A percentile compares a stretch with the other conserved stretches of the same genome.
phyloP scores from a whole-genome alignment of 2,113 vertebrate species.

The Petrocephalus zakoni region DNA sequence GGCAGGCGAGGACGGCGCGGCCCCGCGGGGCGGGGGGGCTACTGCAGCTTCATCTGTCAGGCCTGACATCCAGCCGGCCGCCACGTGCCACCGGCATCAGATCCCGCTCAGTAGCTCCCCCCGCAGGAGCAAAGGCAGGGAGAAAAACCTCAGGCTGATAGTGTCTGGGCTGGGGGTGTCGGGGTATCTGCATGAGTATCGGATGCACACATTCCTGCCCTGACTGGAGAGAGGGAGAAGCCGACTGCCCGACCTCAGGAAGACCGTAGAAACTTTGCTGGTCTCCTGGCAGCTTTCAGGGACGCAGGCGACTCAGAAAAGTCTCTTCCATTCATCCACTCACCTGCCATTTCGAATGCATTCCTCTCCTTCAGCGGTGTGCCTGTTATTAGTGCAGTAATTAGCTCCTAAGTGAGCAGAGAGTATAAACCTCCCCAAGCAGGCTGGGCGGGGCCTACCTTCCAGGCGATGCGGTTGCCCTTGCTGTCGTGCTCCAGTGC shows the following conservation, averaged over 20 bases:
- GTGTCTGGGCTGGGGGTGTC: background rate
- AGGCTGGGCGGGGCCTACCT: constrained; percentile 62
- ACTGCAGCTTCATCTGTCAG: constrained; percentile 58
- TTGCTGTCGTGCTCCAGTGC: constrained; percentile 72
- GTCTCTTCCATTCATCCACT: background rate
- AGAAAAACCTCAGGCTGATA: background rate
- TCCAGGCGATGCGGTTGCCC: constrained; percentile 87
- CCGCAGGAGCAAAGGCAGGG: background rate
- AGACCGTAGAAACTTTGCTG: background rate
- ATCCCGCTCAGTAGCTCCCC: constrained; percentile 31
- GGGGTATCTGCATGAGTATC: background rate
- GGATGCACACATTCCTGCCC: background rate
- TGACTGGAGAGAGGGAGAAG: background rate
- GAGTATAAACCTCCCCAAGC: background rate
- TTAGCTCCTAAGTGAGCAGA: background rate
- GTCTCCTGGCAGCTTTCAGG: background rate
- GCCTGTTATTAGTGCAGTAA: background rate
- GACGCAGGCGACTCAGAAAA: background rate
- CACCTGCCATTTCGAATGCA: background rate
- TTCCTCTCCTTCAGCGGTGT: background rate
- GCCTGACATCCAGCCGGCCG: constrained; percentile 52
- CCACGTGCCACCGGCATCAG: constrained; percentile 54
- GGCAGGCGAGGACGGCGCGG: constrained; percentile 24
- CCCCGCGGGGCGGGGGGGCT: constrained; percentile 43
- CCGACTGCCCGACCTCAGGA: background rate